phyloP scores from a whole-genome alignment of 2,888 invertebrate genomes.

The Hemicrepidius hirtus region DNA sequence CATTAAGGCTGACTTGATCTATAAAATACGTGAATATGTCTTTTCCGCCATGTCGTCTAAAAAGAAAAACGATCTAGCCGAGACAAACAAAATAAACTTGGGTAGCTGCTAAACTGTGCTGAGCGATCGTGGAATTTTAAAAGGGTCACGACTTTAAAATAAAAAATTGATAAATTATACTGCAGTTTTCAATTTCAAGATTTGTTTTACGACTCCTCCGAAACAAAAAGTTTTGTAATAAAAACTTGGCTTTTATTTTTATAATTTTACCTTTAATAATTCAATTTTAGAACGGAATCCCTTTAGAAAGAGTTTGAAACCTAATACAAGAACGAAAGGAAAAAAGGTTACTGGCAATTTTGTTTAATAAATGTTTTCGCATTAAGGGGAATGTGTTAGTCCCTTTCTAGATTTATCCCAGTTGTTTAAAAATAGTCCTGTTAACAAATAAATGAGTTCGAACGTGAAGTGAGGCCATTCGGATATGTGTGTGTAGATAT shows the following conservation, averaged over 20 bases:
- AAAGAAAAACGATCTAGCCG: slow-evolving; percentile 39
- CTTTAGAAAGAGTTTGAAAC: too few species aligned
- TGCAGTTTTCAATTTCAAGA: slow-evolving; percentile 35
- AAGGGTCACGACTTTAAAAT: slow-evolving; percentile 21
- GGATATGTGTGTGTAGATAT: slow-evolving; percentile 11
- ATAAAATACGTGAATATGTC: slow-evolving; percentile 35
- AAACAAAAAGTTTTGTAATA: neutral
- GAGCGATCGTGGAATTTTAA: slow-evolving; percentile 33
- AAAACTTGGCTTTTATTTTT: neutral
- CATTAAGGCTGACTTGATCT: slow-evolving; percentile 34
- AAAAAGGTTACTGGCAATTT: neutral
- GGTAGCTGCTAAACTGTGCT: slow-evolving; percentile 37
- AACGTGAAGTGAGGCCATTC: slow-evolving; percentile 5
- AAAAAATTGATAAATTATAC: slow-evolving; percentile 36
- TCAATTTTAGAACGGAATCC: too few species aligned
- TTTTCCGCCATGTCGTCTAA: slow-evolving; percentile 38
- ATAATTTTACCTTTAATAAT: neutral
- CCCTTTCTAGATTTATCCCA: slow-evolving; percentile 11
- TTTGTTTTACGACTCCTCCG: slow-evolving; percentile 8
- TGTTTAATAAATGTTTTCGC: neutral
- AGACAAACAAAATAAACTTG: slow-evolving; percentile 34
- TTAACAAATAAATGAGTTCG: slow-evolving; percentile 13
- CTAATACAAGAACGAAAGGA: too few species aligned
- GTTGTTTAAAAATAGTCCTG: neutral
- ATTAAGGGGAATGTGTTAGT: neutral